Evolutionary conservation across 2,888 invertebrate genomes (phyloP), one percentile per base, ranked within the genome.

Genomic region (Ypsolopha sequella): DNA sequence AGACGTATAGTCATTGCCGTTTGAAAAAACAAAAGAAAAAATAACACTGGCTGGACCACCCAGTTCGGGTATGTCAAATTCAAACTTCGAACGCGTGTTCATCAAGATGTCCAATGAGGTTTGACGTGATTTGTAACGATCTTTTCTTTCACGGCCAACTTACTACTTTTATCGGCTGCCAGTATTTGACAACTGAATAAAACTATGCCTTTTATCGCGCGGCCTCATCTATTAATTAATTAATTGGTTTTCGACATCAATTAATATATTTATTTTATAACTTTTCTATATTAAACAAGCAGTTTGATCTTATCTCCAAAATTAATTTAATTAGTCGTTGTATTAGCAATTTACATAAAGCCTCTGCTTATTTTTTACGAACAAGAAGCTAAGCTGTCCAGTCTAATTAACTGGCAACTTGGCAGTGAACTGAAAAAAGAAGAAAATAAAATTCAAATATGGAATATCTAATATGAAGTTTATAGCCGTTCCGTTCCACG

Each of bases 81-180:
- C 71, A 63, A 76, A 76, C 66, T 70, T 79, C 73, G 76, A 73
- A 70, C 66, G 62, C 80, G 78, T 84, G 84, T 82, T 84, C 85
- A 82, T 84, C 84, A 80, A 81, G 71, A 79, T 84, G 82, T 82
- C 84, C 82, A 84, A 85, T 84, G 73, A 76, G 72, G 68, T 82
- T 80, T 80, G 85, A 85, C 85, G 76, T 82, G 81, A 82, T 82
- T 79, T 76, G 73, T 73, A 77, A 76, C 68, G 68, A 66, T 60
- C 63, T 61, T 57, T 50, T 38, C 13, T n/a, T 48, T 11, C 13
- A 13, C 35, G 36, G 13, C n/a, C 33, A 33, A 41, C 39, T 49
- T 49, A 7, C 33, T 49, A 49, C 24, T 49, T 49, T 41, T 49
- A 48, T 46, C 46, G 46, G 46, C 33, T 33, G 46, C 10, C 13